phyloP scores from a whole-genome alignment of 2,888 invertebrate species.

The Leptinotarsa rubiginosa region DNA sequence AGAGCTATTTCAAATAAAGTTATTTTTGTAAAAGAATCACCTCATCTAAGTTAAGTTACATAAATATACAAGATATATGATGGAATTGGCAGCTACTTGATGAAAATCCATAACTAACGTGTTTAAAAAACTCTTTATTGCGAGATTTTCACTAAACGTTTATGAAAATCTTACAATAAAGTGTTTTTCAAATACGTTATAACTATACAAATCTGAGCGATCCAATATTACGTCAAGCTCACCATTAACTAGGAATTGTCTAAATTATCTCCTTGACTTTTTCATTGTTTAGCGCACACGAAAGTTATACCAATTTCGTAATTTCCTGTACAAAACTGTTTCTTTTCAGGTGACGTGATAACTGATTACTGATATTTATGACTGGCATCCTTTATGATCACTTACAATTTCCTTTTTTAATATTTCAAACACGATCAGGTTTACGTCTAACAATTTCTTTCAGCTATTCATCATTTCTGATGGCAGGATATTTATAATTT shows the following conservation, averaged over 20 bases:
- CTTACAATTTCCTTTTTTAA: background rate
- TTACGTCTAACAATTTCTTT: background rate
- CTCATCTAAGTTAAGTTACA: too few species aligned
- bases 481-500: background rate
- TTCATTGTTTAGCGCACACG: constrained; percentile 5
- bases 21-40: too few species aligned
- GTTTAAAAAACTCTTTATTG: too few species aligned
- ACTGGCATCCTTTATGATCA: background rate
- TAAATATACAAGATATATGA: too few species aligned
- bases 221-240: background rate
- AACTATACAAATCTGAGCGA: too few species aligned
- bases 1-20: too few species aligned
- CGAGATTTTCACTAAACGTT: too few species aligned
- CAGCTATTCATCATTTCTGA: background rate
- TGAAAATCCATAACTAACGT: too few species aligned
- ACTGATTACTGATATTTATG: background rate
- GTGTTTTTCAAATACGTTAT: too few species aligned
- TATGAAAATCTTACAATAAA: too few species aligned
- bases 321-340: constrained; percentile 17
- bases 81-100: too few species aligned
- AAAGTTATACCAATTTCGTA: constrained; percentile 6
- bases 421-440: background rate
- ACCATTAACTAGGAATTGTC: background rate
- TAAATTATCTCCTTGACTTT: background rate
- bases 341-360: constrained; percentile 1